Base-by-base conservation (phyloP, 2,113 vertebrate species). In the Prolemur simus region DNA sequence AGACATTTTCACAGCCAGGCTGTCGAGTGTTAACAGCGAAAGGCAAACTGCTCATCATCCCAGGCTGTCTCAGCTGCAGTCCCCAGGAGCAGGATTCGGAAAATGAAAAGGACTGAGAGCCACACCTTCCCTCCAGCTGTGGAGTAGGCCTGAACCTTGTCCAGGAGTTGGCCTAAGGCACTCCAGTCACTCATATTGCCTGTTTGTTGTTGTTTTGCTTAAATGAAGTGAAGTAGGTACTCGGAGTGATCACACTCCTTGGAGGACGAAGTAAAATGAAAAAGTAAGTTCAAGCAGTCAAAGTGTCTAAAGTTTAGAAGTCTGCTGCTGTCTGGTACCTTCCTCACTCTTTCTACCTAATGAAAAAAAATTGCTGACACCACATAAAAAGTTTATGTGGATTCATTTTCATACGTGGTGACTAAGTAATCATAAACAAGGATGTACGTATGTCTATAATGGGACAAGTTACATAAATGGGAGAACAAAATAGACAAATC, bases 71-170 rank as follows among this genome's bases (percentile, higher is more conserved):
- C 99, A 6, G 99, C 99, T 0, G 99, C 99, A 6, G 99, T 99
- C 9, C 99, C 99, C 96, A 99, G 60, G 0, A 99, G 98, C 96
- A 99, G 98, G 98, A 99, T 99, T 91, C 99, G 96, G 97, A 99
- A 99, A 98, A 99, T 99, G 98, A 99, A 99, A 95, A 99, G 99
- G 45, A 99, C 99, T 1, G 99, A 99, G 54, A 99, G 98, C 99
- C 99, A 99, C 18, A 99, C 98, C 97, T 99, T 99, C 42, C 99
- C 99, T 97, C 99, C 99, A 54, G 99, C 98, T 1, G 98, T 99
- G 63, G 99, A 99, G 97, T 99, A 99, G 86, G 99, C 99, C 98
- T 99, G 99, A 97, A 99, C 99, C 97, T 99, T 99, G 98, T 99
- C 99, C 96, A 99, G 98, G 94, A 99, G 99, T 91, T 99, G 99